Evolutionary conservation across 2,888 invertebrate species (phyloP).

Genomic region (Cosmia trapezina): DNA sequence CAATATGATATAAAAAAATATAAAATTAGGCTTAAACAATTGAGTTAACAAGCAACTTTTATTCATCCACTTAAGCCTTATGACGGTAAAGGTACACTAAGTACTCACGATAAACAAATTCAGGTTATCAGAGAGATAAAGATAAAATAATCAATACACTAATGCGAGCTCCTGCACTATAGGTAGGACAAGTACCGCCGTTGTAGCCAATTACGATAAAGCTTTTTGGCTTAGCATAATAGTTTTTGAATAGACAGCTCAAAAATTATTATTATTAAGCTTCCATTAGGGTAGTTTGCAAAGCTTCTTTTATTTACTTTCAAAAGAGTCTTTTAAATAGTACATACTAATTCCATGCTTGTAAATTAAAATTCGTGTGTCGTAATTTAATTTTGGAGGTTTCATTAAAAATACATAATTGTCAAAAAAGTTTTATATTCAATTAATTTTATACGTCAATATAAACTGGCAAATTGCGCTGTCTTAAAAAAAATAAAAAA

Average conservation of each 20-base stretch:
- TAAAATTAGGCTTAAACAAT: conserved; percentile 5
- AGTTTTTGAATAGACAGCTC: not conserved
- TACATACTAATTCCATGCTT: not conserved
- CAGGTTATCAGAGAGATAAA: conserved; percentile 50
- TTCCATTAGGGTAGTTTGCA: not conserved
- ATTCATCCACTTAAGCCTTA: conserved; percentile 18
- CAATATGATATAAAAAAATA: not conserved
- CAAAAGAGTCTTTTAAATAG: not conserved
- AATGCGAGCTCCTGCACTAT: conserved; percentile 23
- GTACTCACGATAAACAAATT: conserved; percentile 45
- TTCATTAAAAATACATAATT: not conserved
- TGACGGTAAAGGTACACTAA: conserved; percentile 17
- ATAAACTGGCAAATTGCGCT: not conserved
- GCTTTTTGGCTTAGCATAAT: conserved; percentile 13
- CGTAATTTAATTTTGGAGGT: not conserved
- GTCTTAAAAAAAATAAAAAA: not conserved
- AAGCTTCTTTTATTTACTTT: not conserved
- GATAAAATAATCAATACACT: conserved; percentile 62
- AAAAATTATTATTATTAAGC: not conserved
- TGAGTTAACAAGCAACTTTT: conserved; percentile 1
- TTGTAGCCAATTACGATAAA: conserved; percentile 39
- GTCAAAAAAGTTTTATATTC: not conserved
- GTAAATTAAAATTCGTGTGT: not conserved
- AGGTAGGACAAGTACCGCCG: not conserved
- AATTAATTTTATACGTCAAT: not conserved